Evolutionary conservation across 2,888 invertebrate species (phyloP), one percentile per base, ranked within the genome.

Genomic region (Trichogramma evanescens): DNA sequence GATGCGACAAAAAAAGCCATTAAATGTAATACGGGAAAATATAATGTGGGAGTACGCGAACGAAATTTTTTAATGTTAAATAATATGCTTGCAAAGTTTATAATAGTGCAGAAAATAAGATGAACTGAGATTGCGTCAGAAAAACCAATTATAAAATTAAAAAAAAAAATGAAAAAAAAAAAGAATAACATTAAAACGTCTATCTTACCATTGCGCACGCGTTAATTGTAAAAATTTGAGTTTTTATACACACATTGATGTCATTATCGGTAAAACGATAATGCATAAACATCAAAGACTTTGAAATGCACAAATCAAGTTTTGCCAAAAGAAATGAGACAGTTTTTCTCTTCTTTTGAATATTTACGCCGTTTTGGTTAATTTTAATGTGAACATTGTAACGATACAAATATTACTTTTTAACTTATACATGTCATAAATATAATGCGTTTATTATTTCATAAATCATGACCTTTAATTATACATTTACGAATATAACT

Each of bases 221-320:
- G 13, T 64, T 62, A 59, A 53, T 26, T 62, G 62, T 62, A 55
- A 59, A 50, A 57, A 59, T 61, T 58, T 53, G 59, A 62, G 59
- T 59, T 59, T 58, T 26, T 26, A 26, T 26, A 26, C 3, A 26
- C 26, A 26, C 26, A 26, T 26, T 26, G 26, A 26, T 64, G 54
- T 63, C 57, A 52, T 58, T 61, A 63, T 59, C 26, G 49, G 26
- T 26, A 26, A 26, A 26, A 26, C 26, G 26, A 26, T 26, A 26
- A 26, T 26, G 26, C 26, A 26, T 26, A 26, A 26, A 26, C 53
- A 56, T 56, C 46, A 57, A 60, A 63, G 62, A 64, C 59, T 64
- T 60, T 59, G 51, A 58, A 64, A 64, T 62, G 62, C 62, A 62
- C 62, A 62, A 64, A 62, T 62, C 53, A 51, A 63, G 54, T 63